phyloP scores from a whole-genome alignment of 2,113 vertebrate genomes.

The Sula dactylatra region DNA sequence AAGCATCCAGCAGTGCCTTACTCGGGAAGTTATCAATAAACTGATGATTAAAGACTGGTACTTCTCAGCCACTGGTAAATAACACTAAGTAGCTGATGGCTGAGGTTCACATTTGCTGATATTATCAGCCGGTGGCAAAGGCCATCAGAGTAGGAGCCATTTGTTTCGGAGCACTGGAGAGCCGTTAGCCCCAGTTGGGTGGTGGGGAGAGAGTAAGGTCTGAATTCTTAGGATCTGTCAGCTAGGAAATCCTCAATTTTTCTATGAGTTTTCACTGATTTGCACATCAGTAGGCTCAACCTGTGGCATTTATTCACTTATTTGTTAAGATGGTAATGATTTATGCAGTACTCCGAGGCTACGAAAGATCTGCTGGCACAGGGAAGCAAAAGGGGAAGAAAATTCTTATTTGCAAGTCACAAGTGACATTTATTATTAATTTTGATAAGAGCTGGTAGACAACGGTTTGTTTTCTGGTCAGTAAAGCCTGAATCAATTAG shows the following conservation, averaged over 20 bases:
- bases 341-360: not conserved
- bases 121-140: not conserved
- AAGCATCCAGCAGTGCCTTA: not conserved
- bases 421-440: not conserved
- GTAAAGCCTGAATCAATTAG: not conserved
- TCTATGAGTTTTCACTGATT: not conserved
- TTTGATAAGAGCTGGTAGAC: not conserved
- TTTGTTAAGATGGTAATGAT: not conserved
- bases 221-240: not conserved
- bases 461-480: accelerated
- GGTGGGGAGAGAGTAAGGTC: not conserved
- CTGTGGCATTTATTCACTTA: not conserved
- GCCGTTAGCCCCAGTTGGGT: not conserved
- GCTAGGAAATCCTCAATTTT: not conserved
- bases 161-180: not conserved
- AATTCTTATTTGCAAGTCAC: not conserved
- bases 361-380: not conserved
- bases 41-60: not conserved
- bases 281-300: not conserved
- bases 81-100: not conserved
- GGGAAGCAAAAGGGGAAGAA: not conserved
- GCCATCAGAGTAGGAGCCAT: accelerated
- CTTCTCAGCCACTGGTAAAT: not conserved
- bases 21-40: not conserved
- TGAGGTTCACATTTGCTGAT: not conserved